Evolutionary conservation across 2,888 invertebrate species (phyloP).

Genomic region (Pilophorus perplexus): DNA sequence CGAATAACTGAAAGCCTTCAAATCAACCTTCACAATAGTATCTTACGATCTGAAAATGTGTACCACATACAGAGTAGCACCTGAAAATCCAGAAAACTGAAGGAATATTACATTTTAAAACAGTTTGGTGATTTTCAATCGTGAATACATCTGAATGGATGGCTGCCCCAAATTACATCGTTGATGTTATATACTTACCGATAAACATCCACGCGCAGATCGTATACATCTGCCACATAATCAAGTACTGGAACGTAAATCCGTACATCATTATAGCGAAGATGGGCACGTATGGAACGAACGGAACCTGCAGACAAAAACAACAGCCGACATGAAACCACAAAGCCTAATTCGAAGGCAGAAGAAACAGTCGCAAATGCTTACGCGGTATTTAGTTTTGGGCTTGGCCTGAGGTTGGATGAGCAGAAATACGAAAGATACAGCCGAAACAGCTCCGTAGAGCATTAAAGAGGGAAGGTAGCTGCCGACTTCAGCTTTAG

Average conservation of each 20-base stretch:
- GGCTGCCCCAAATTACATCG: no score
- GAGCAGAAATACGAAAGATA: not conserved
- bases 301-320: constrained; percentile 5
- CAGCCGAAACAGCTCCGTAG: not conserved
- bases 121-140: no score
- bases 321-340: no score
- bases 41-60: no score
- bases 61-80: no score
- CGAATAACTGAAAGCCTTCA: no score
- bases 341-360: no score
- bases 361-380: not conserved
- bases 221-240: not conserved
- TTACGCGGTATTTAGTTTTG: constrained; percentile 13
- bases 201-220: not conserved
- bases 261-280: constrained; percentile 6
- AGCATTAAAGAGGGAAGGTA: not conserved
- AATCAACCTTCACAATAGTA: no score
- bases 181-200: constrained; percentile 11
- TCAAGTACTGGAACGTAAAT: constrained; percentile 5
- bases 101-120: no score
- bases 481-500: not conserved
- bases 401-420: constrained; percentile 18
- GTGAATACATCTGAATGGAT: no score
- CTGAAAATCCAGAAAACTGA: no score
- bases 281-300: constrained; percentile 4